phyloP scores from a whole-genome alignment of 2,113 vertebrate species.

The Bos indicus region DNA sequence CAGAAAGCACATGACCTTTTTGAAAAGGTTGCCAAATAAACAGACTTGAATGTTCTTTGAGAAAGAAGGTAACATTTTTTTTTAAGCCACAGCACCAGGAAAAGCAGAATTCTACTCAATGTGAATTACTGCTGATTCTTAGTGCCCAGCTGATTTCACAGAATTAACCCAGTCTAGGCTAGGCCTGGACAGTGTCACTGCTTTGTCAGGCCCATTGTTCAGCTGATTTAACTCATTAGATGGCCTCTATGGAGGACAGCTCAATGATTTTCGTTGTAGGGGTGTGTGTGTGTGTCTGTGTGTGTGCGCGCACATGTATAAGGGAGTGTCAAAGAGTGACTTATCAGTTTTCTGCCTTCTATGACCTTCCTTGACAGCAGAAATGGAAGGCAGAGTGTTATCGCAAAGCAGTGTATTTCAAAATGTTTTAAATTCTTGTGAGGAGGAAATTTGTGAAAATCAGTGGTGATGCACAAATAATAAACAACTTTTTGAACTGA shows the following conservation, averaged over 20 bases:
- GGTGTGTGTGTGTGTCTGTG: neutral
- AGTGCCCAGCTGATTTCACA: neutral
- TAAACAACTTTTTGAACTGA: neutral
- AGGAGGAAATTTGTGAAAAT: conserved; percentile 16
- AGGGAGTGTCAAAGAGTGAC: neutral
- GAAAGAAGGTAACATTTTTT: neutral
- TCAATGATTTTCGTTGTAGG: neutral
- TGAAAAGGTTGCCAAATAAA: conserved; percentile 9
- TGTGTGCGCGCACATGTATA: neutral
- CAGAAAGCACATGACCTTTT: neutral
- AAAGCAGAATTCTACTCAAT: neutral
- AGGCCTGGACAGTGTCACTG: neutral
- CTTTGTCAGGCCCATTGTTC: neutral
- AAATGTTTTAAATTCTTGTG: neutral
- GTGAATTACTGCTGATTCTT: neutral
- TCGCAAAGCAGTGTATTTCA: conserved; percentile 25
- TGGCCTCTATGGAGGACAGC: neutral
- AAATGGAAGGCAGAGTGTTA: neutral
- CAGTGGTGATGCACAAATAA: neutral
- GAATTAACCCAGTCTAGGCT: neutral
- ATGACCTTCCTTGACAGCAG: neutral
- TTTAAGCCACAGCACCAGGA: neutral
- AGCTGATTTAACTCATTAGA: neutral
- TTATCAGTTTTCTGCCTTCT: neutral
- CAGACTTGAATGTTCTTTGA: conserved; percentile 14